Evolutionary conservation across 2,113 vertebrate species (phyloP), one percentile per base, ranked within the genome.

Genomic region (Lethenteron reissneri): DNA sequence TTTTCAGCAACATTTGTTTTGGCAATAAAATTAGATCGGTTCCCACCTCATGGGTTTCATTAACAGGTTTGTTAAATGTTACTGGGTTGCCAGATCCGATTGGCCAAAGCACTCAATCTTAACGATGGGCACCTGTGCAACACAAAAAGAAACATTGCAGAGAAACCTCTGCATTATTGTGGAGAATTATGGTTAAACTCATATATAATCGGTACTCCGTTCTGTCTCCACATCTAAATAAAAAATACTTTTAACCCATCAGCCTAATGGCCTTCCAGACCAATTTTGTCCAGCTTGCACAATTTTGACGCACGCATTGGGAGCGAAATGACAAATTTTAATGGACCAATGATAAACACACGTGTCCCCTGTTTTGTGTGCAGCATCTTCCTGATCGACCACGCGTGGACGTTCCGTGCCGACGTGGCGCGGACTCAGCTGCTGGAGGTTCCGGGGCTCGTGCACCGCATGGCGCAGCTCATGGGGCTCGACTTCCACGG

Each of bases 311-410:
- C n/a, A 68, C 9, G 11, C 25, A 11, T 25, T 68, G 64, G n/a
- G 5, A 41, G 41, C 3, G 41, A 41, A 41, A 41, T 41, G 41
- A 41, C 41, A 6, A 41, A 41, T 68, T 68, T 8, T 68, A n/a
- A 25, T 68, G 10, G 64, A 11, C 25, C 11, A 9, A 11, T 25
- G 11, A 68, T 68, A 25, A 9, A n/a, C 25, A 9, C n/a, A 17
- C 25, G 64, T n/a, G 62, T n/a, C 25, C 64, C 0, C 3, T 68
- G 69, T 72, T 75, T 7, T 74, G 25, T 73, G 68, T 74, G 2
- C 78, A 97, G 94, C 74, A 81, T 97, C 73, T 95, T 89, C 77
- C 82, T 95, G 15, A 80, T 97, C 0, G 94, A 97, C 78, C 92
- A 97, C 0, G 91, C 91, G 3, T 97, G 94, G 94, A 97, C 94